phyloP scores from a whole-genome alignment of 2,888 invertebrate genomes.

The Lasioglossum marginatum region DNA sequence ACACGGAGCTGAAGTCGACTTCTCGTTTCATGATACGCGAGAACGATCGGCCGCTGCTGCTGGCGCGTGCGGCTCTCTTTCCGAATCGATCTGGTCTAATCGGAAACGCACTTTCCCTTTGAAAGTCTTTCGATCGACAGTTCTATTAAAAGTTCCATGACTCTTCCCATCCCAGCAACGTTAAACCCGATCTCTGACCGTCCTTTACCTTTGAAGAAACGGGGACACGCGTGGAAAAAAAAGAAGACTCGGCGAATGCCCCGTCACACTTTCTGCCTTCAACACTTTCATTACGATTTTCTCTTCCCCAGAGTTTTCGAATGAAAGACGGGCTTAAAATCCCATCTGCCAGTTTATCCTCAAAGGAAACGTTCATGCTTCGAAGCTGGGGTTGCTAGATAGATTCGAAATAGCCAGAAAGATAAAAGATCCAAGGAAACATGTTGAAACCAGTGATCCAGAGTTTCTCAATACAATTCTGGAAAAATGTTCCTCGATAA shows the following conservation, averaged over 20 bases:
- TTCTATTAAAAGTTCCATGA: background rate
- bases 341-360: background rate
- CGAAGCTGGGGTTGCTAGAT: background rate
- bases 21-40: background rate
- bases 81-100: background rate
- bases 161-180: background rate
- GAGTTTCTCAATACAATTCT: background rate
- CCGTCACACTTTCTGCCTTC: conserved; percentile 71
- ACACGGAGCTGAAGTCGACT: background rate
- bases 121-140: background rate
- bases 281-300: conserved; percentile 51
- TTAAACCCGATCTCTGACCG: background rate
- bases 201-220: background rate
- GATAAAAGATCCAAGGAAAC: background rate
- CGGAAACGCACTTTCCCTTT: background rate
- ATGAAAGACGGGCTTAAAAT: background rate
- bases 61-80: background rate
- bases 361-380: background rate
- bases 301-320: background rate
- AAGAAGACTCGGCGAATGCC: background rate
- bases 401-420: background rate
- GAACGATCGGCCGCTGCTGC: background rate
- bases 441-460: background rate
- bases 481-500: background rate
- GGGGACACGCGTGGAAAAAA: background rate